Evolutionary conservation across 2,797 vertebrate species (phyloP).

Genomic region (Falco berigora): DNA sequence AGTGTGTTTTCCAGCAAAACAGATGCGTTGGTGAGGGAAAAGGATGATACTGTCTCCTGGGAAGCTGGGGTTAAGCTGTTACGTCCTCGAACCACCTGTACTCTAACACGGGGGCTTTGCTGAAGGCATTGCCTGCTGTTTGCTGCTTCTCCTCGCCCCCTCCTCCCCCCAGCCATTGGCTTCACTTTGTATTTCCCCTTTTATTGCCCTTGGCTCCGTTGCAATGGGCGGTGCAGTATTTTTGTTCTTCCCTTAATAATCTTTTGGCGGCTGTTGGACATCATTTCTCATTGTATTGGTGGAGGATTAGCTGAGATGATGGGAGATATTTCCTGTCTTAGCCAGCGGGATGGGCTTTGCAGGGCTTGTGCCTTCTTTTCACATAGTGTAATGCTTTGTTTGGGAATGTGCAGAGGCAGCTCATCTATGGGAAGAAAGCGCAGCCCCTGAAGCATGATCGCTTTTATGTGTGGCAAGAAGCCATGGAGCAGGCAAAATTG

Average conservation of each 20-base stretch:
- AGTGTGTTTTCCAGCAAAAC: neutral
- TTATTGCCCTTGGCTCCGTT: conserved; percentile 73
- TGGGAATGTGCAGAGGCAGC: conserved; percentile 67
- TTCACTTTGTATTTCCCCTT: conserved; percentile 44
- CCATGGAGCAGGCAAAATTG: neutral
- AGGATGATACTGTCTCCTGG: neutral
- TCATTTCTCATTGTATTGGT: conserved; percentile 75
- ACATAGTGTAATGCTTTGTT: conserved; percentile 64
- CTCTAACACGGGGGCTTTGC: neutral
- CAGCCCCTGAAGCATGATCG: neutral
- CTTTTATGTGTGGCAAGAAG: neutral
- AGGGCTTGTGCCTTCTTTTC: conserved; percentile 65
- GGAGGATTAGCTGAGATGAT: conserved; percentile 72
- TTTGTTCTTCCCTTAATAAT: conserved; percentile 72
- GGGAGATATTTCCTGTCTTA: conserved; percentile 74
- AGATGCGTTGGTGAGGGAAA: neutral
- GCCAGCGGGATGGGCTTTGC: conserved; percentile 69
- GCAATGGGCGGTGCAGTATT: conserved; percentile 64
- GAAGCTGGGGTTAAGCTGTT: neutral
- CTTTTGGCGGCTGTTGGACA: conserved; percentile 61
- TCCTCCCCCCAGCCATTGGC: conserved; percentile 29
- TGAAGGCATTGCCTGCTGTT: neutral
- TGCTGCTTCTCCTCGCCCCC: neutral
- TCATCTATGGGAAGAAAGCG: neutral
- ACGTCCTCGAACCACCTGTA: neutral